Conservation (phyloP, 2,113 vertebrate genomes). For the Tachysurus vachellii region DNA sequence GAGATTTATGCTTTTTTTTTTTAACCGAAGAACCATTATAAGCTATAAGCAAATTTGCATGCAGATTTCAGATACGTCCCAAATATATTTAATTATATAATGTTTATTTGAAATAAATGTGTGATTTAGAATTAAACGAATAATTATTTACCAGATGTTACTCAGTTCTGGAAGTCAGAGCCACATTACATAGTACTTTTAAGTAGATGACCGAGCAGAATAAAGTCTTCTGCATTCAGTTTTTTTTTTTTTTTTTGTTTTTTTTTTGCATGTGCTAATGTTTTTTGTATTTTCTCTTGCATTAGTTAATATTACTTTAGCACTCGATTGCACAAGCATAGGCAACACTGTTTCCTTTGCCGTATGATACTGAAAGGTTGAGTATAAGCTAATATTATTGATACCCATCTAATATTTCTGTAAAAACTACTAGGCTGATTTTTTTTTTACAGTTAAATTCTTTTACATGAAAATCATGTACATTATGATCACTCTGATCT, state of each 20-base stretch:
- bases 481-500: background rate
- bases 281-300: too few relatives aligned
- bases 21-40: background rate
- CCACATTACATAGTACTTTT: background rate
- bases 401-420: background rate
- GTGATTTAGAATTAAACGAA: background rate
- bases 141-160: background rate
- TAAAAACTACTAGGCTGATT: background rate
- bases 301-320: too few relatives aligned
- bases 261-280: background rate
- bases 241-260: background rate
- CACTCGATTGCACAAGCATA: background rate
- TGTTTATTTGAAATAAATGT: too few relatives aligned
- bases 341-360: background rate
- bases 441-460: too few relatives aligned
- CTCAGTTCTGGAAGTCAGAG: background rate
- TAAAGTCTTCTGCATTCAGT: background rate
- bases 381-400: background rate
- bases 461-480: background rate
- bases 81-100: too few relatives aligned
- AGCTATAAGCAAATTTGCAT: background rate
- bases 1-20: background rate
- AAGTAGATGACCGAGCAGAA: background rate
- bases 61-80: background rate
- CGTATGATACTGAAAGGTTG: background rate